These are phyloP conservation scores for Brachyopa scutellaris DNA, from an alignment of 2,888 invertebrate species.

Conservation along the genomic window DNA sequence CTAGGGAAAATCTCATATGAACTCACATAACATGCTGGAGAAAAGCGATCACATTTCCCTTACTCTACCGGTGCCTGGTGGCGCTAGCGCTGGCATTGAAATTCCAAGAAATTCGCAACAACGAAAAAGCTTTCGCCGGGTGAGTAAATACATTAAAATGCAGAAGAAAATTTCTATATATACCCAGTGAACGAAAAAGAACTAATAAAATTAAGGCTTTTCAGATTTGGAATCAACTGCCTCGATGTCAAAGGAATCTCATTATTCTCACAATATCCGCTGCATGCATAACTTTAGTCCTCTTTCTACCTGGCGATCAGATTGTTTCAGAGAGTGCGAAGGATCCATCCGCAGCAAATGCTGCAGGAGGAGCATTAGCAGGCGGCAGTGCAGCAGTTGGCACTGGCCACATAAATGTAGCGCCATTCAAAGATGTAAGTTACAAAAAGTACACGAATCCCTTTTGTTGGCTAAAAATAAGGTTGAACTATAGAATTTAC, in stretches of 20 bases:
- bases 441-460: neutral
- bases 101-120: slow-evolving; percentile 70
- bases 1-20: neutral
- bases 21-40: slow-evolving; percentile 73
- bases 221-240: slow-evolving; percentile 93
- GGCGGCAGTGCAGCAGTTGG: slow-evolving; percentile 34
- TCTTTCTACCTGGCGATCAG: slow-evolving; percentile 83
- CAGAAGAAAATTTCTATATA: neutral
- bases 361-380: slow-evolving; percentile 7
- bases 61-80: slow-evolving; percentile 75
- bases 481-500: neutral
- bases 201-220: slow-evolving; percentile 5
- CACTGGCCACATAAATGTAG: slow-evolving; percentile 65
- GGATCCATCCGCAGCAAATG: slow-evolving; percentile 20
- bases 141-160: slow-evolving; percentile 71
- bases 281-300: slow-evolving; percentile 84
- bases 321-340: slow-evolving; percentile 74
- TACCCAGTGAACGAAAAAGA: neutral
- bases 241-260: slow-evolving; percentile 91
- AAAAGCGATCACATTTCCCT: slow-evolving; percentile 79
- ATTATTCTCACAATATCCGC: slow-evolving; percentile 86
- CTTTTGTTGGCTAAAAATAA: slow-evolving; percentile 36
- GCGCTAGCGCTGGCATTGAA: slow-evolving; percentile 70
- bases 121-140: slow-evolving; percentile 80
- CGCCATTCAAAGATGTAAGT: slow-evolving; percentile 71